Percentiles rank a stretch among this genome's conserved stretches.
phyloP scores from a whole-genome alignment of 2,888 invertebrate species.

The Drosophila atripex region DNA sequence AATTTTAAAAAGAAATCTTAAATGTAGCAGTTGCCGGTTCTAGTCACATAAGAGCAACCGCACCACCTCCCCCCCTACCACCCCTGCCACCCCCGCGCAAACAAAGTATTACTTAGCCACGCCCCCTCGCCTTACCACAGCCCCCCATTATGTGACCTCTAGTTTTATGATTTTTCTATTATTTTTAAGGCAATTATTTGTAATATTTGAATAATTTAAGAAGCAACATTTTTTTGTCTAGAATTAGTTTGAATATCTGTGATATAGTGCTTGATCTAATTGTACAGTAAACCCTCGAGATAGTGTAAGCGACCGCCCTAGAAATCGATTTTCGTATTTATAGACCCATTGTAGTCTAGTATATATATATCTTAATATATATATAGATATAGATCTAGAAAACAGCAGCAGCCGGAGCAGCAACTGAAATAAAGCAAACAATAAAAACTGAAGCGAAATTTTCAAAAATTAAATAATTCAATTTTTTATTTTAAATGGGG shows the following conservation, averaged over 20 bases:
- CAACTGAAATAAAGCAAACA: constrained; percentile 24
- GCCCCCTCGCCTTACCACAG: too few species aligned
- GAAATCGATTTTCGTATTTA: constrained; percentile 45
- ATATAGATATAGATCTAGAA: constrained; percentile 1
- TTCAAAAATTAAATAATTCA: constrained; percentile 10
- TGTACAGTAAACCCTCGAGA: constrained; percentile 7
- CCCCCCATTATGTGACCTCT: constrained; percentile 17
- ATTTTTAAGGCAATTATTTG: constrained; percentile 13
- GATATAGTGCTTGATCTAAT: constrained; percentile 65
- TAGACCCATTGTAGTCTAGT: constrained; percentile 6
- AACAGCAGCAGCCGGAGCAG: constrained; percentile 14
- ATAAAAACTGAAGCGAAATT: constrained; percentile 33
- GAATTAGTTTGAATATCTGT: constrained; percentile 51
- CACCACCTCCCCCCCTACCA: constrained; percentile 5
- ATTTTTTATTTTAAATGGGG: too few species aligned
- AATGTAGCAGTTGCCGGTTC: constrained; percentile 62
- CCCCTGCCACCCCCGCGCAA: neutral
- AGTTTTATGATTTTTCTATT: neutral
- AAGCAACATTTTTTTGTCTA: constrained; percentile 25
- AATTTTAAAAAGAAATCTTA: neutral
- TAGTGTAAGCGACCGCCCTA: constrained; percentile 14
- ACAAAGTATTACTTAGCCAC: constrained; percentile 17
- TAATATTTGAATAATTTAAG: constrained; percentile 8
- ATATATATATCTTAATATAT: neutral
- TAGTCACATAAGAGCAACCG: constrained; percentile 67